phyloP scores from a whole-genome alignment of 2,797 vertebrate genomes.

The Enteromius anoplus region DNA sequence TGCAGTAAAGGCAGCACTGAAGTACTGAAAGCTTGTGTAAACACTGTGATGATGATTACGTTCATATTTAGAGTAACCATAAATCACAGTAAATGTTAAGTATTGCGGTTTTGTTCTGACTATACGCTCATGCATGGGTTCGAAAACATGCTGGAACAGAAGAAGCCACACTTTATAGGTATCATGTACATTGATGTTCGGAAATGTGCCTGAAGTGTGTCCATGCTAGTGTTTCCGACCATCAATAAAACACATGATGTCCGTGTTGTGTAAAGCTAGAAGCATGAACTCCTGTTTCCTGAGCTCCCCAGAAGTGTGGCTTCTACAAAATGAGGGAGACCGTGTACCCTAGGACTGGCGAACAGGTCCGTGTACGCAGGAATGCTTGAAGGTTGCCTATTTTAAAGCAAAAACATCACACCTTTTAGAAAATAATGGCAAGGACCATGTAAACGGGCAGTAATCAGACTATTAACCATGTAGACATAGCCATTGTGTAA shows the following conservation, averaged over 20 bases:
- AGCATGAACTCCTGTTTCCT: background rate
- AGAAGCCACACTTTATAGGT: slow-evolving; percentile 9
- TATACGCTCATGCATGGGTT: slow-evolving; percentile 10
- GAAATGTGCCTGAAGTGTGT: slow-evolving; percentile 3
- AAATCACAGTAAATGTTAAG: background rate
- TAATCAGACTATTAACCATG: background rate
- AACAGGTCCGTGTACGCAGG: background rate
- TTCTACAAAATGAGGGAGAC: slow-evolving; percentile 15
- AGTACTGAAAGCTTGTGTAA: slow-evolving; percentile 8
- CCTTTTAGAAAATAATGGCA: slow-evolving; percentile 7
- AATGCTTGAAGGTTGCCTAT: slow-evolving; percentile 24
- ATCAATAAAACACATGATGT: slow-evolving; percentile 17
- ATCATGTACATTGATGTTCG: background rate
- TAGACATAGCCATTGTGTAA: slow-evolving; percentile 20
- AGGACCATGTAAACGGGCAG: background rate
- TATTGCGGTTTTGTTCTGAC: background rate
- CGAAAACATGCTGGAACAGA: slow-evolving; percentile 25
- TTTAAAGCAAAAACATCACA: slow-evolving; percentile 29
- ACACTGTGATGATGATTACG: background rate
- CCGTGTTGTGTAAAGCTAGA: background rate
- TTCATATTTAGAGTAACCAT: slow-evolving; percentile 5
- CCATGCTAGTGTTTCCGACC: background rate
- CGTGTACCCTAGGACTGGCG: slow-evolving; percentile 14
- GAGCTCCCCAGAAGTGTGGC: slow-evolving; percentile 5
- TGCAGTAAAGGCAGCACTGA: background rate